Percentiles rank a stretch among this genome's conserved stretches.
Conservation (phyloP, 92 coral and sea anemone genomes). For the Porites cylindrica region DNA sequence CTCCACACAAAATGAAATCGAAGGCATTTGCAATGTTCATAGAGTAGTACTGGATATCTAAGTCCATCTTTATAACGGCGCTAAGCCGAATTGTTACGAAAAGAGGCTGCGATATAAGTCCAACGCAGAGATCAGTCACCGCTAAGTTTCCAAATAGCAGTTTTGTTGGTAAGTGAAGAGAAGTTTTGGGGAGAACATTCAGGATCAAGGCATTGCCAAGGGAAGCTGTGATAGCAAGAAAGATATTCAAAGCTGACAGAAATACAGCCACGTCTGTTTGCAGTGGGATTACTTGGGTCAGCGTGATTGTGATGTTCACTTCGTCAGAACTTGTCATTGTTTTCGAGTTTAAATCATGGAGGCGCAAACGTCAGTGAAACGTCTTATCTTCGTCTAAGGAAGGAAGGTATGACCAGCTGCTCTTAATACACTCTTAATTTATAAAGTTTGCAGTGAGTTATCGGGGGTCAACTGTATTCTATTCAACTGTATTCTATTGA, state of each 20-base stretch:
- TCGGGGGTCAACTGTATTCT: too few relatives aligned
- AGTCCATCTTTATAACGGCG: not conserved
- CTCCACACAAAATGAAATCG: not conserved
- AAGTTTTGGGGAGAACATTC: not conserved
- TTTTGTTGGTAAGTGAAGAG: slow-evolving; percentile 29
- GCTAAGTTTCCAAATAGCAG: slow-evolving; percentile 31
- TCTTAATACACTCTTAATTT: too few relatives aligned
- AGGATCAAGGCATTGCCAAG: slow-evolving; percentile 36
- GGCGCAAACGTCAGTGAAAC: too few relatives aligned
- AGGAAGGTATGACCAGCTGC: too few relatives aligned
- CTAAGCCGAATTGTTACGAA: not conserved
- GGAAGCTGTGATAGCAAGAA: slow-evolving; percentile 3
- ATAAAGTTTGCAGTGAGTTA: too few relatives aligned
- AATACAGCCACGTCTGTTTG: not conserved
- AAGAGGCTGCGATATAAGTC: not conserved
- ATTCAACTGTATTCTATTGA: too few relatives aligned
- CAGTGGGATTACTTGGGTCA: not conserved
- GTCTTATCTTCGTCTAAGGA: too few relatives aligned
- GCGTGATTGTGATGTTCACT: too few relatives aligned
- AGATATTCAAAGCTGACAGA: not conserved
- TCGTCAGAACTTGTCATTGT: too few relatives aligned
- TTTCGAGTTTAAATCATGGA: too few relatives aligned
- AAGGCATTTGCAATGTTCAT: too few relatives aligned
- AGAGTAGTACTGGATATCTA: not conserved
- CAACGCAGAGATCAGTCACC: slow-evolving; percentile 26